Evolutionary conservation across 2,113 vertebrate species (phyloP), one percentile per base, ranked within the genome.

Genomic region (Brienomyrus longianalis): DNA sequence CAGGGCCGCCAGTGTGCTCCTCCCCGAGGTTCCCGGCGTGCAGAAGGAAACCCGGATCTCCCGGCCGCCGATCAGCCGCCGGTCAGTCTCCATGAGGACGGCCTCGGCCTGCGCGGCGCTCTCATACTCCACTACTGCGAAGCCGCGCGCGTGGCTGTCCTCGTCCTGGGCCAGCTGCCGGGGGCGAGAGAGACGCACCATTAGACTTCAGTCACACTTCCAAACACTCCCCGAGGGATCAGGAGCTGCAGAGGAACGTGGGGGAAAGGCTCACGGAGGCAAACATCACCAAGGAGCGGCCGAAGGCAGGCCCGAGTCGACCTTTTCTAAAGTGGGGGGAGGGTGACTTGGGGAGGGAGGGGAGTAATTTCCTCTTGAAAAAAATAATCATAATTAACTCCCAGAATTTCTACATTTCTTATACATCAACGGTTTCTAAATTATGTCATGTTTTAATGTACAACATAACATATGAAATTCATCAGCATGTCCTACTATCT

Each of bases 121-220:
- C 94, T 96, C 96, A 3, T 99, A 99, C 92, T 99, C 98, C 66
- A 99, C 93, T 92, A 99, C 98, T 0, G 97, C 98, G 3, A 99
- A 99, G 88, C 97, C 97, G 1, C 97, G 96, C 0, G 96, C 94
- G 0, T 93, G 96, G 54, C 95, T 96, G 5, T 97, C 97, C 95
- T 99, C 98, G 35, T 98, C 98, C 95, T 99, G 97, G 88, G 98
- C 98, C 91, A 99, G 96, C 98, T 99, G 91, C 3, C 90, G 62
- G 48, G 43, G 35, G 3, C 27, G 9, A 3, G 15, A 87, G 21
- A 92, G 3, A n/a, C 2, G 5, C 23, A 52, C 21, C 51, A 5
- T 23, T 3, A 19, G 10, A 39, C 74, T 17, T 35, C 35, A 35
- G 17, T 43, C 35, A 17, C 35, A 23, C 31, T 17, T 27, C 59